These are phyloP conservation scores for Troilus luridus DNA, from an alignment of 2,888 invertebrate species.

Conservation along the genomic window DNA sequence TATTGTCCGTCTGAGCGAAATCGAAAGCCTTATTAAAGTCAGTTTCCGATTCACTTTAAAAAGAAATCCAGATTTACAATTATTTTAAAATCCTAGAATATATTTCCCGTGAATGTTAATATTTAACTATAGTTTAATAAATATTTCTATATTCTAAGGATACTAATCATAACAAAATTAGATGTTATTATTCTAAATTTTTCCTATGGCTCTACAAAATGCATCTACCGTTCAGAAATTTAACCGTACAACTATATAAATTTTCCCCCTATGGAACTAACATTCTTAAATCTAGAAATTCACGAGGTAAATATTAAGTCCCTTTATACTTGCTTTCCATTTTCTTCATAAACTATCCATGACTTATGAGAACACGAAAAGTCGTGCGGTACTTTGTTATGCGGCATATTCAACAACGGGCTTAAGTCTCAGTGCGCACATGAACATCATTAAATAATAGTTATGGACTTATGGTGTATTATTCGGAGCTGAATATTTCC, in stretches of 20 bases:
- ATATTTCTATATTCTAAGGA: no score
- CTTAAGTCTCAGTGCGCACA: background rate
- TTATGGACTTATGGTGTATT: background rate
- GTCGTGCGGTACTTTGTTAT: conserved; percentile 34
- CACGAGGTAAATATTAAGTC: background rate
- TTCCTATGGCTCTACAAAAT: no score
- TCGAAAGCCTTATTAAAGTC: background rate
- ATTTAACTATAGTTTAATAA: background rate
- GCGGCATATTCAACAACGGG: conserved; percentile 23
- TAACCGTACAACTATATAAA: background rate
- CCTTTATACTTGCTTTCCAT: conserved; percentile 4
- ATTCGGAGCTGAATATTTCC: background rate
- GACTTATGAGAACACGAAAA: conserved; percentile 36
- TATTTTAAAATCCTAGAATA: background rate
- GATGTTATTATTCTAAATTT: no score
- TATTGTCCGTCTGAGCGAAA: background rate
- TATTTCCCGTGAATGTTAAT: background rate
- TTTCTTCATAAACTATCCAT: conserved; percentile 38
- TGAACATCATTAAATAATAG: background rate
- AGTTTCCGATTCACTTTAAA: background rate
- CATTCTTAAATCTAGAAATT: background rate
- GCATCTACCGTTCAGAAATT: background rate
- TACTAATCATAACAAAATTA: no score
- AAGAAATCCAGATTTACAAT: background rate
- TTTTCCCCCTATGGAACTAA: background rate